Conservation (phyloP, 2,797 vertebrate species). For the Pangasius larnaudii region DNA sequence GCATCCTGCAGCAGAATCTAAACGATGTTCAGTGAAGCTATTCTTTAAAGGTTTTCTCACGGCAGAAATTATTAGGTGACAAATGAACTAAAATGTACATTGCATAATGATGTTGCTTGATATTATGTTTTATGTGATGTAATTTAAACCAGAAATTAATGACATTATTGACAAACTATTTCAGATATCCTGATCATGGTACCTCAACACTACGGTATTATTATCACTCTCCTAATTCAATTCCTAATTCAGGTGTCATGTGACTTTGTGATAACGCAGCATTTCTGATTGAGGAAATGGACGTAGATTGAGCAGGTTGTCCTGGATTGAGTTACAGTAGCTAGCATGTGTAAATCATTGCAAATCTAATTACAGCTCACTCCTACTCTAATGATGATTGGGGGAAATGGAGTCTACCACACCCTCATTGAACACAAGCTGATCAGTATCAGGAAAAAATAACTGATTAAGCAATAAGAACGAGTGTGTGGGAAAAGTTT, state of each 20-base stretch:
- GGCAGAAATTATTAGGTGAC: not conserved
- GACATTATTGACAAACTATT: not conserved
- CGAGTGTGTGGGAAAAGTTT: not conserved
- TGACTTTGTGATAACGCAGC: constrained; percentile 17
- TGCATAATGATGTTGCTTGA: not conserved
- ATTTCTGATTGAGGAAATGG: constrained; percentile 22
- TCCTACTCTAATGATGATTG: constrained; percentile 28
- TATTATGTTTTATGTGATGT: not conserved
- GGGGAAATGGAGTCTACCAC: constrained; percentile 24
- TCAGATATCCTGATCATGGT: not conserved
- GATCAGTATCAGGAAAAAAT: constrained; percentile 1
- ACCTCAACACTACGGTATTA: not conserved
- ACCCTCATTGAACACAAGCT: not conserved
- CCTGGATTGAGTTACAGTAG: constrained; percentile 40
- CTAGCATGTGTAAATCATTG: constrained; percentile 38
- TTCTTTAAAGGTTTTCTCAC: not conserved
- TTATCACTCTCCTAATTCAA: not conserved
- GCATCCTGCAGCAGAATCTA: not conserved
- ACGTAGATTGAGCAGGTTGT: constrained; percentile 36
- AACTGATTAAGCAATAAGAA: too few species aligned
- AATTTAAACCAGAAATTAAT: not conserved
- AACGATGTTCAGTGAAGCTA: not conserved
- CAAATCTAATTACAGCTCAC: constrained; percentile 47
- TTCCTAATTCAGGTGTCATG: not conserved
- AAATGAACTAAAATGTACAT: not conserved